These are phyloP conservation scores for Apodemus sylvaticus DNA, from an alignment of 2,113 vertebrate species.

Conservation along the genomic window DNA sequence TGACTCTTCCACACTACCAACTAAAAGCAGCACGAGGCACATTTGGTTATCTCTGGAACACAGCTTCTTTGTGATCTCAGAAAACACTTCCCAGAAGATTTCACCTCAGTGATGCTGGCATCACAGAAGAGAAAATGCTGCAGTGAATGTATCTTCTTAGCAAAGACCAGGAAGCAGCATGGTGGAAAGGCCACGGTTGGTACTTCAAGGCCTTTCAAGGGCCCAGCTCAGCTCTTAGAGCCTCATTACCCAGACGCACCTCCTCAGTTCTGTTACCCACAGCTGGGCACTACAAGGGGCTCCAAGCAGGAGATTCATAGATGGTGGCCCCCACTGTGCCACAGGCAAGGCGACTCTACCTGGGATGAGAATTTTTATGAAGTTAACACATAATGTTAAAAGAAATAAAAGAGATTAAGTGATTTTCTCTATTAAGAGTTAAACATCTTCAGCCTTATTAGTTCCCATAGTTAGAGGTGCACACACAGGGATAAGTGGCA, in stretches of 20 bases:
- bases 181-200: not conserved
- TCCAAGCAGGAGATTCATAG: not conserved
- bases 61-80: too few relatives aligned
- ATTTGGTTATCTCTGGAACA: too few relatives aligned
- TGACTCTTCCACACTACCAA: too few relatives aligned
- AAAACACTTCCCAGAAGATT: too few relatives aligned
- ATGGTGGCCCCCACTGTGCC: not conserved
- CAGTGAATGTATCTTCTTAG: not conserved
- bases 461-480: not conserved
- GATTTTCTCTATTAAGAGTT: not conserved
- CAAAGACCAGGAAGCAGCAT: not conserved
- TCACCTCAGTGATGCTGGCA: too few relatives aligned
- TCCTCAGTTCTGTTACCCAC: not conserved
- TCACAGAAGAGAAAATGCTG: not conserved
- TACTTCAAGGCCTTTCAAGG: not conserved
- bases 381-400: not conserved
- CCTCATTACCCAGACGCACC: not conserved
- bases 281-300: not conserved
- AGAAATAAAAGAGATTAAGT: not conserved
- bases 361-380: not conserved
- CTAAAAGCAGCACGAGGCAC: too few relatives aligned
- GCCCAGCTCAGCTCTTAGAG: not conserved
- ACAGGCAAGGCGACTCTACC: not conserved
- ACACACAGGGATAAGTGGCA: not conserved
- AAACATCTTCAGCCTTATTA: not conserved